A percentile compares a stretch with the other conserved stretches of the same genome.
These are phyloP conservation scores for Amiota minor DNA, from an alignment of 2,888 invertebrate species.

Conservation along the genomic window DNA sequence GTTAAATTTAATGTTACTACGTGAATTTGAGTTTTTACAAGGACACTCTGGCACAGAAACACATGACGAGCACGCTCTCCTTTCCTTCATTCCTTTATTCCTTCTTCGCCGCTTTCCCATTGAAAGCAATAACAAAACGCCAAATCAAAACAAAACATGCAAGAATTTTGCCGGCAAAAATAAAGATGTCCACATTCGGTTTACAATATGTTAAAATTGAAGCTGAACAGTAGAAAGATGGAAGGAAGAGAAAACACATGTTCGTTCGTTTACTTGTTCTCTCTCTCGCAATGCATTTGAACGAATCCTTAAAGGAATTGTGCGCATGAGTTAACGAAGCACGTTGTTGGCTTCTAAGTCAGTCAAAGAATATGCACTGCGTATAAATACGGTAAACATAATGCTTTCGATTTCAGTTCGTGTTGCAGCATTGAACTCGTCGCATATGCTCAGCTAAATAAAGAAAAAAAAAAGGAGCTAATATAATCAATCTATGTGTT, in stretches of 20 bases:
- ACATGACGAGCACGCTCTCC: background rate
- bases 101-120: slow-evolving; percentile 3
- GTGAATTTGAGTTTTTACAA: background rate
- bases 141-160: slow-evolving; percentile 61
- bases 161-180: slow-evolving; percentile 58
- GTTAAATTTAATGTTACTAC: background rate
- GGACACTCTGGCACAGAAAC: background rate
- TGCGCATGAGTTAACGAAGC: slow-evolving; percentile 58
- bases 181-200: slow-evolving; percentile 47
- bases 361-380: background rate
- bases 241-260: background rate
- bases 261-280: slow-evolving; percentile 1
- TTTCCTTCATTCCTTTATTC: too few relatives aligned
- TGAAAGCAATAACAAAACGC: slow-evolving; percentile 35
- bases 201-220: background rate
- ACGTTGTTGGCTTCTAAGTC: background rate
- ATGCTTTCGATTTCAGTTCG: slow-evolving; percentile 48
- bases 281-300: slow-evolving; percentile 33
- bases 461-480: slow-evolving; percentile 20
- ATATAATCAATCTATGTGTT: background rate
- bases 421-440: slow-evolving; percentile 41
- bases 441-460: slow-evolving; percentile 15
- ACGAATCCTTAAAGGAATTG: slow-evolving; percentile 37
- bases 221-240: background rate
- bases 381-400: slow-evolving; percentile 38